Evolutionary conservation across 1,140 invertebrate genomes (phyloP).

Genomic region (Sweltsa coloradensis): DNA sequence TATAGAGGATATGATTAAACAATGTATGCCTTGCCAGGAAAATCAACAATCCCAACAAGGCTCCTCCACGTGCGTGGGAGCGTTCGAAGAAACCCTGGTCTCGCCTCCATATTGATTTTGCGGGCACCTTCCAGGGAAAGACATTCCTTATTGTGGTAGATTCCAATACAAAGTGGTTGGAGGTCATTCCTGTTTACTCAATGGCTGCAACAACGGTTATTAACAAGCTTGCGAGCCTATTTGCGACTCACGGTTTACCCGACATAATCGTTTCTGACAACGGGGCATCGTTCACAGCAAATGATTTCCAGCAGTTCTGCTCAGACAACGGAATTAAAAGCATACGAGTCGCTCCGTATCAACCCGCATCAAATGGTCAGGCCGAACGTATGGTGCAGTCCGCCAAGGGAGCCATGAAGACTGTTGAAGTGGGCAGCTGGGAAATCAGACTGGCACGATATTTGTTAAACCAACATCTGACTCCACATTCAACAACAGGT

Average conservation of each 20-base stretch:
- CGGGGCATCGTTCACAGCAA: constrained; percentile 26
- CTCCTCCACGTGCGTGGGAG: constrained; percentile 21
- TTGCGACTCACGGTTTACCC: constrained; percentile 24
- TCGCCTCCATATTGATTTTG: constrained; percentile 19
- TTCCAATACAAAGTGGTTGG: constrained; percentile 19
- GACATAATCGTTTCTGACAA: constrained; percentile 27
- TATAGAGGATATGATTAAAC: constrained; percentile 23
- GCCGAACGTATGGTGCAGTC: constrained; percentile 22
- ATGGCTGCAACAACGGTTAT: constrained; percentile 16
- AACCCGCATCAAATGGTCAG: constrained; percentile 16
- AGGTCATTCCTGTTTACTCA: constrained; percentile 9
- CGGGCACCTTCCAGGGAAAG: constrained; percentile 12
- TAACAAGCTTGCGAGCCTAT: constrained; percentile 20
- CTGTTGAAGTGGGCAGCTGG: too few species aligned
- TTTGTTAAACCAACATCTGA: too few species aligned
- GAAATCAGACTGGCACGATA: too few species aligned
- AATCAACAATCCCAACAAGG: constrained; percentile 14
- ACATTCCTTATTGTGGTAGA: constrained; percentile 19
- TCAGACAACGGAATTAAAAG: constrained; percentile 7
- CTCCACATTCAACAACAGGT: too few species aligned
- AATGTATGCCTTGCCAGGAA: constrained; percentile 22
- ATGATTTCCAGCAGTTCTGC: constrained; percentile 24
- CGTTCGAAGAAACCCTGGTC: constrained; percentile 17
- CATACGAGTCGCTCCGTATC: neutral
- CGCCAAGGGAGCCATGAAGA: too few species aligned